Conservation (phyloP, 2,113 vertebrate genomes). For the Tragelaphus scriptus region DNA sequence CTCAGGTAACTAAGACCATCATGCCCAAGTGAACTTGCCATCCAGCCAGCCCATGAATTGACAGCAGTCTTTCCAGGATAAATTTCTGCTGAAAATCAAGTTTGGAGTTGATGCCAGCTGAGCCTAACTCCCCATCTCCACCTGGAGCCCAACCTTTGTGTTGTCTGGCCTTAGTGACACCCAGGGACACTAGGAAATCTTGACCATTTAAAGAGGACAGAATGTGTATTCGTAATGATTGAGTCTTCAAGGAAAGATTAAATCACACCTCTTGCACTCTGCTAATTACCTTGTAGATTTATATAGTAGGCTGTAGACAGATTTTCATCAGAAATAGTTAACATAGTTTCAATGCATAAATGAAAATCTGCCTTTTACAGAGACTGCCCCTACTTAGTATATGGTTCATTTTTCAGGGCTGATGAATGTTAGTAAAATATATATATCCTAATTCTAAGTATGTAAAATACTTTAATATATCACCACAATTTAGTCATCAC, state of each 20-base stretch:
- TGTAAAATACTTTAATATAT: background rate
- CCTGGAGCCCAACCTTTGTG: background rate
- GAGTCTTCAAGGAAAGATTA: background rate
- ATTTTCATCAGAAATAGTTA: constrained; percentile 34
- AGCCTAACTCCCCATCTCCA: background rate
- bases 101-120: background rate
- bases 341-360: background rate
- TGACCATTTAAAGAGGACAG: constrained; percentile 16
- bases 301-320: background rate
- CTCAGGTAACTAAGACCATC: background rate
- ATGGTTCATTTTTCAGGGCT: background rate
- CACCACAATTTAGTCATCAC: background rate
- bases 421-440: background rate
- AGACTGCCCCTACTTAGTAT: background rate
- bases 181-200: background rate
- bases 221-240: background rate
- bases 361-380: background rate
- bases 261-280: background rate
- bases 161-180: background rate
- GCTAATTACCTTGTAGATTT: constrained; percentile 18
- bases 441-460: background rate
- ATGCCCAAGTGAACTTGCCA: background rate
- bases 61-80: background rate
- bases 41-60: background rate
- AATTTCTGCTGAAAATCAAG: background rate